phyloP scores from a whole-genome alignment of 2,888 invertebrate genomes.

The Phytoseiulus persimilis region DNA sequence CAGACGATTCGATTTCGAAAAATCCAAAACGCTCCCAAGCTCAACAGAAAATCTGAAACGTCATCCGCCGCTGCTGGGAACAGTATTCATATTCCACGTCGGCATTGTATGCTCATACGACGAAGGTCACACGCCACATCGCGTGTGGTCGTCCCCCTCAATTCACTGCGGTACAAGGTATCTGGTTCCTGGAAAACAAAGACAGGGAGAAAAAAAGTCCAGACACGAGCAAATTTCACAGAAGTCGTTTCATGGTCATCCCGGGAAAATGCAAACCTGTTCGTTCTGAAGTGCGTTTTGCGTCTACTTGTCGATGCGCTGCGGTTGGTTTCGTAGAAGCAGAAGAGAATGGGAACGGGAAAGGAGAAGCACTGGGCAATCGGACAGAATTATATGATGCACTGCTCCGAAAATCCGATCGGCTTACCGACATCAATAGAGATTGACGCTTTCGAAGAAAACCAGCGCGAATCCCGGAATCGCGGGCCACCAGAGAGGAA shows the following conservation, averaged over 20 bases:
- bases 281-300: background rate
- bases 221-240: background rate
- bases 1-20: background rate
- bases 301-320: background rate
- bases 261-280: background rate
- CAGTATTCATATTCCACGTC: background rate
- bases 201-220: background rate
- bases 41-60: background rate
- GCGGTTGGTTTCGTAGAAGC: background rate
- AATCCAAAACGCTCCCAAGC: background rate
- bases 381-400: background rate
- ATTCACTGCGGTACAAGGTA: background rate
- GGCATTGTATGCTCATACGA: background rate
- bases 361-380: background rate
- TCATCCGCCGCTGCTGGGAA: background rate
- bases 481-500: background rate
- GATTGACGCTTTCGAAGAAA: background rate
- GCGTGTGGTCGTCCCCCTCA: background rate
- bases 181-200: background rate
- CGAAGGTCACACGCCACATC: background rate
- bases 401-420: background rate
- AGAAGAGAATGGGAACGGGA: background rate
- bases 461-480: background rate
- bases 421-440: background rate
- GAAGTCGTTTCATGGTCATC: background rate